Evolutionary conservation across 2,888 invertebrate species (phyloP).

Genomic region (Copidosoma aretas): DNA sequence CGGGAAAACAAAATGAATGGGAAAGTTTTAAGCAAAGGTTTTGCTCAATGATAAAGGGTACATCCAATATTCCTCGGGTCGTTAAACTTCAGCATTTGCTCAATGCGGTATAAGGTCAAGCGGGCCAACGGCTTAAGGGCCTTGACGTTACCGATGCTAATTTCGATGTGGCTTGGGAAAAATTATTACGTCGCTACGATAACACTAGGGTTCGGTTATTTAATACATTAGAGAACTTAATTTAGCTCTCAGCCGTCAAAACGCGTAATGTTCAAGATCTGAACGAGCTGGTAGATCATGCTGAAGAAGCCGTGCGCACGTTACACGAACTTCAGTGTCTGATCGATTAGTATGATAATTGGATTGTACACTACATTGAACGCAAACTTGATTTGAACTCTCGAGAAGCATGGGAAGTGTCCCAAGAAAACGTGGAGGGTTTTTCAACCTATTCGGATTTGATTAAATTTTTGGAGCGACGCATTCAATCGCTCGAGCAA

Average conservation of each 20-base stretch:
- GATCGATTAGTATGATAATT: not conserved
- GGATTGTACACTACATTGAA: not conserved
- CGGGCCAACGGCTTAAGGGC: not conserved
- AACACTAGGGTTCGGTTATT: not conserved
- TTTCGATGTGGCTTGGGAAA: not conserved
- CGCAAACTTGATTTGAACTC: not conserved
- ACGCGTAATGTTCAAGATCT: not conserved
- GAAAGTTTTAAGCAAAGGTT: too few relatives aligned
- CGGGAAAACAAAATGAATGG: not conserved
- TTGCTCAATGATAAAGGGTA: not conserved
- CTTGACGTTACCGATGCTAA: not conserved
- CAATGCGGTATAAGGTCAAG: not conserved
- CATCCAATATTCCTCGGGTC: not conserved
- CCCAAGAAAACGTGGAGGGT: not conserved
- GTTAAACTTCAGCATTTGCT: not conserved
- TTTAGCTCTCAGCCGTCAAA: not conserved
- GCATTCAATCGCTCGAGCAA: not conserved
- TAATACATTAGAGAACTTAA: not conserved
- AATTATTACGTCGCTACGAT: not conserved
- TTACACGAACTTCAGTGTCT: not conserved
- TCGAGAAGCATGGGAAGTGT: conserved; percentile 1
- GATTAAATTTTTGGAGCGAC: not conserved
- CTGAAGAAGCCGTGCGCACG: not conserved
- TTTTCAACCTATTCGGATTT: not conserved
- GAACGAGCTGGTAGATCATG: not conserved